Percentiles rank a stretch among this genome's conserved stretches.
phyloP scores from a whole-genome alignment of 2,888 invertebrate species.

The Eupithecia dodoneata region DNA sequence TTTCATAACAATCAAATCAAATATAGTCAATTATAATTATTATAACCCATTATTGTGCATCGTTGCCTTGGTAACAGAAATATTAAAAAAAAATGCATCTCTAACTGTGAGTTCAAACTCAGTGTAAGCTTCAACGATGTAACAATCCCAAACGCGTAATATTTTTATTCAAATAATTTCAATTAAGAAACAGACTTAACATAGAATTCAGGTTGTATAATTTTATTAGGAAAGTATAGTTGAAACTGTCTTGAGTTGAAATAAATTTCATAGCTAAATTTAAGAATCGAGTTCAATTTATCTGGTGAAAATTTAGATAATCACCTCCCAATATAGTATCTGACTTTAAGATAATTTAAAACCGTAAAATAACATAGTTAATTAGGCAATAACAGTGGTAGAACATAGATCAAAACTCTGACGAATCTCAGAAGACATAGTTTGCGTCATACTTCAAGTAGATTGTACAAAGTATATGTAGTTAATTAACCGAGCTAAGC shows the following conservation, averaged over 20 bases:
- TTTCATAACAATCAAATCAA: background rate
- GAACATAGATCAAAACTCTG: conserved; percentile 9
- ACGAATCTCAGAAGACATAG: conserved; percentile 10
- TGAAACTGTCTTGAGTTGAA: background rate
- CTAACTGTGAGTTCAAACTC: background rate
- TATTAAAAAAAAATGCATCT: background rate
- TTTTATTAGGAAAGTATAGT: background rate
- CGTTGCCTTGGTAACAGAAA: background rate
- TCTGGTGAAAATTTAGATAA: background rate
- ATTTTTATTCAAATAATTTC: background rate
- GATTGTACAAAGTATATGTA: conserved; percentile 69
- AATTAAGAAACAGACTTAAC: background rate
- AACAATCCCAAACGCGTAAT: background rate
- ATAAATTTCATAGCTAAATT: background rate
- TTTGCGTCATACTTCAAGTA: conserved; percentile 19
- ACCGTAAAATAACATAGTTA: background rate
- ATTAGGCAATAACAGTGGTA: conserved; percentile 11
- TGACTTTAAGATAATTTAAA: background rate
- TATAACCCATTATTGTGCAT: background rate
- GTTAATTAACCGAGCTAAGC: conserved; percentile 62
- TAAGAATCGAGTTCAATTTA: background rate
- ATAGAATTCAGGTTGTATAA: background rate
- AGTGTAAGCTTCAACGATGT: background rate
- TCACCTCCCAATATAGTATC: background rate
- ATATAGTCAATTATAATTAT: background rate